These are phyloP conservation scores for Tamandua tetradactyla DNA, from an alignment of 2,797 vertebrate species.

Conservation along the genomic window DNA sequence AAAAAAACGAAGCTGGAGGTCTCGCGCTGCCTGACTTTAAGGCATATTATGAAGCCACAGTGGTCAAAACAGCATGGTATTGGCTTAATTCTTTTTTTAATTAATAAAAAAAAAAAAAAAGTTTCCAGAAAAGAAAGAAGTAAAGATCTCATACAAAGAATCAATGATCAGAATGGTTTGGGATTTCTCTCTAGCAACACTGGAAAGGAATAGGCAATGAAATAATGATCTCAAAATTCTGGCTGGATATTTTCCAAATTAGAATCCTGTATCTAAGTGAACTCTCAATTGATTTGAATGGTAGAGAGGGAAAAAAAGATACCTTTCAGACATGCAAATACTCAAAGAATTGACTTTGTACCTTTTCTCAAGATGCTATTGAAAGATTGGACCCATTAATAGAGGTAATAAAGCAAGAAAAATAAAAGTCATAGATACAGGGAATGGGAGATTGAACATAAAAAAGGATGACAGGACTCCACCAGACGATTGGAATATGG, in stretches of 20 bases:
- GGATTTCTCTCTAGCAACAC: not conserved
- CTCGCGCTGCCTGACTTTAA: too few relatives aligned
- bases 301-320: not conserved
- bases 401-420: not conserved
- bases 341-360: not conserved
- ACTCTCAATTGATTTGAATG: not conserved
- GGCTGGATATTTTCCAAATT: not conserved
- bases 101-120: too few relatives aligned
- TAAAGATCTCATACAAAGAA: not conserved
- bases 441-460: not conserved
- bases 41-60: too few relatives aligned
- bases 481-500: not conserved
- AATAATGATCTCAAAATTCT: not conserved
- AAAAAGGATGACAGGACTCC: not conserved
- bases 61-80: too few relatives aligned
- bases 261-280: not conserved
- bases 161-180: not conserved
- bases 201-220: not conserved
- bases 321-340: not conserved
- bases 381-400: not conserved
- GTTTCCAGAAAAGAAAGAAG: not conserved
- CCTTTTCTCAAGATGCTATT: not conserved
- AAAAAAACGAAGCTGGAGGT: too few relatives aligned
- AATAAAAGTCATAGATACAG: not conserved
- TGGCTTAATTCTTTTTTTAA: too few relatives aligned